These are phyloP conservation scores for Apamea sordens DNA, from an alignment of 2,888 invertebrate genomes.

Conservation along the genomic window DNA sequence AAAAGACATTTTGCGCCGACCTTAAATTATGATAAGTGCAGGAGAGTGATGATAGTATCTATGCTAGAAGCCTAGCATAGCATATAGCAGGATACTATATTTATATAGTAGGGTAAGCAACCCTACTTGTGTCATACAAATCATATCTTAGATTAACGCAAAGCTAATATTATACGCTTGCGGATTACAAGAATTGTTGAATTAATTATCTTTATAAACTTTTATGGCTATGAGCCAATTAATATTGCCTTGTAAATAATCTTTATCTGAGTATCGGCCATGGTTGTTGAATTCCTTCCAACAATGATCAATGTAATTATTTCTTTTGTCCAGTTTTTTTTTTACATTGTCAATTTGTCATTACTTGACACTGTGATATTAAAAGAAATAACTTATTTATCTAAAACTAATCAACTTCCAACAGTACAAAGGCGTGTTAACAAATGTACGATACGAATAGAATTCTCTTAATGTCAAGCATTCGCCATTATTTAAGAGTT, in stretches of 20 bases:
- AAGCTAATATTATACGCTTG: no score
- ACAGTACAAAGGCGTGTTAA: conserved; percentile 52
- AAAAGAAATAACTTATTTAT: conserved; percentile 42
- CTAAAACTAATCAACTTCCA: conserved; percentile 47
- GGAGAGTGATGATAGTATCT: no score
- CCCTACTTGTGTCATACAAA: background rate
- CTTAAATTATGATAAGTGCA: no score
- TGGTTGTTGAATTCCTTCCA: conserved; percentile 8
- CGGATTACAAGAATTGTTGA: background rate
- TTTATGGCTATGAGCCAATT: background rate
- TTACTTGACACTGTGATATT: conserved; percentile 19
- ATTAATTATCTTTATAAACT: background rate
- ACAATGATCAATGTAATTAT: conserved; percentile 29
- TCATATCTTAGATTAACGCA: background rate
- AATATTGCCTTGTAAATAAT: background rate
- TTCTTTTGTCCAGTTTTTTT: conserved; percentile 1
- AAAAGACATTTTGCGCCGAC: no score
- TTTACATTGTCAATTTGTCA: background rate
- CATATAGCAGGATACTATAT: no score
- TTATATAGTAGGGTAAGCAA: no score
- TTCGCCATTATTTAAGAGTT: conserved; percentile 41
- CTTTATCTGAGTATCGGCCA: conserved; percentile 2
- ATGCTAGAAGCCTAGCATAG: no score
- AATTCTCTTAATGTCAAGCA: conserved; percentile 49
- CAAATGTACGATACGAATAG: conserved; percentile 23